Evolutionary conservation across 2,888 invertebrate genomes (phyloP), one percentile per base, ranked within the genome.

Genomic region (Tetragonisca angustula): DNA sequence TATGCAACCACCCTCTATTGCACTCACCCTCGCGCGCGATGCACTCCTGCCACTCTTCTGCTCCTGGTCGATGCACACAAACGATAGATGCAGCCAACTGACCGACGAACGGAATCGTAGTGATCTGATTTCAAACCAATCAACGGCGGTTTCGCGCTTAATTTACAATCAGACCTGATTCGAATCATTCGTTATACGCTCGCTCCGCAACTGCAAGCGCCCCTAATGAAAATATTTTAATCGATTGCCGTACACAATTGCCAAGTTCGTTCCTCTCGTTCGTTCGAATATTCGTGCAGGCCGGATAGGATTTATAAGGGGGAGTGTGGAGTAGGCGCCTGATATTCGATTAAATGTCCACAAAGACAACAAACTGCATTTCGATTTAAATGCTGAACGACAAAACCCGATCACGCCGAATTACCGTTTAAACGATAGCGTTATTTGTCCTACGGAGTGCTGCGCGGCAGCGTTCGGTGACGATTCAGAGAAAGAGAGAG

Each of bases 81-180:
- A 87, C 88, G 91, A 88, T 89, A 83, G 89, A 90, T 91, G 92
- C 91, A 91, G 70, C 89, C 83, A 85, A 87, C 85, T 88, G 89
- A 86, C 85, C 89, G 90, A 88, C 86, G 86, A 80, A 87, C 88
- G 82, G 87, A 88, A 83, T 89, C 85, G 90, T 91, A 88, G 91
- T 93, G 93, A 94, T 94, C 93, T 91, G 93, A 94, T 94, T 94
- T 93, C 92, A 93, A 94, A 94, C 92, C 94, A 94, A 94, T 94
- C 94, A 93, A 92, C 92, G 91, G 91, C 90, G 93, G 94, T 92
- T 93, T 93, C 91, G 93, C 92, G 92, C 94, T 93, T 93, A 94
- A 94, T 94, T 94, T 94, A 93, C 93, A 93, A 93, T 92, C 93
- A 91, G 91, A 86, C 90, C 90, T 87, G 90, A 92, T 91, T 90